Evolutionary conservation across 2,888 invertebrate genomes (phyloP), one percentile per base, ranked within the genome.

Genomic region (Ecliptopera silaceata): DNA sequence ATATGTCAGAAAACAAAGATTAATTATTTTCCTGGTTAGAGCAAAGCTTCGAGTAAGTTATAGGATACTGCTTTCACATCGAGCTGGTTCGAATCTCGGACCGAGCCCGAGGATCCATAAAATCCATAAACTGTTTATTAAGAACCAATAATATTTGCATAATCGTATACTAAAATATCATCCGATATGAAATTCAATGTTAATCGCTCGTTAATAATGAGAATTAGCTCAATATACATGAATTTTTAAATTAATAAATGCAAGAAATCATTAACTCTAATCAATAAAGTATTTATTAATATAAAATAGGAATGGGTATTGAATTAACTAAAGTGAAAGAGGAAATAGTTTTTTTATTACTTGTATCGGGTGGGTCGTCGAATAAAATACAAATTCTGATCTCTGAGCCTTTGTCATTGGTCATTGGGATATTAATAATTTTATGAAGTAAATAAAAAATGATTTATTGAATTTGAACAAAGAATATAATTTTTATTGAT

Each of bases 91-190:
- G n/a, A n/a, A n/a, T n/a, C n/a, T n/a, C n/a, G n/a, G n/a, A n/a
- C n/a, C n/a, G n/a, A n/a, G n/a, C n/a, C n/a, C n/a, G n/a, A n/a
- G n/a, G n/a, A n/a, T 76, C 77, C 80, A 84, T 87, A 84, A 82
- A 80, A 80, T 78, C 72, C 77, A 82, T 81, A 81, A 86, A 88
- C 83, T 82, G 84, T 85, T 84, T 88, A 88, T 88, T 88, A 88
- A 80, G 80, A 88, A 87, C 84, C 82, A 86, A 88, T 89, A 79
- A 81, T 88, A 90, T 90, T 90, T 88, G 88, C 88, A 90, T 90
- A 90, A 90, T 86, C 79, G 77, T 79, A 78, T 86, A 83, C 84
- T 77, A 75, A 84, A 79, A 79, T 80, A 79, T 82, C 73, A 80
- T 75, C 77, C 72, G 69, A 80, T 78, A 86, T 84, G 87, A 87